Evolutionary conservation across 2,113 vertebrate species (phyloP).

Genomic region (Sterrhoptilus dennistouni): DNA sequence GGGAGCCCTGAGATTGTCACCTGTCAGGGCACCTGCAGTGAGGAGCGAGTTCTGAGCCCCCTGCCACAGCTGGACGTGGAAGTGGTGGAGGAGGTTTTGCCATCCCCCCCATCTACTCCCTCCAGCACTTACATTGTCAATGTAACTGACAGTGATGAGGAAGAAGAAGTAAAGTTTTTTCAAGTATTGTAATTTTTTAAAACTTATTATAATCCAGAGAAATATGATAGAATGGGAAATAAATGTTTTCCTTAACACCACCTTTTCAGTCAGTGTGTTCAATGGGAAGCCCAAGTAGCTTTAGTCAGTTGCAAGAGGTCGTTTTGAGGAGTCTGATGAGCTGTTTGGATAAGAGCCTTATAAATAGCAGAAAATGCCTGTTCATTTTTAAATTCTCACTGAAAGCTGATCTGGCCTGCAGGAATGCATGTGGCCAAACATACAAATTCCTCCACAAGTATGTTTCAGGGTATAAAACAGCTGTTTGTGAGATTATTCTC

Average conservation of each 20-base stretch:
- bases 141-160: constrained; percentile 73
- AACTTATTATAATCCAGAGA: background rate
- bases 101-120: constrained; percentile 47
- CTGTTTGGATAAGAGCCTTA: constrained; percentile 18
- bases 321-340: constrained; percentile 14
- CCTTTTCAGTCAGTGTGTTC: constrained; percentile 62
- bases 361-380: constrained; percentile 43
- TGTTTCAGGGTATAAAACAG: constrained; percentile 32
- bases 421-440: constrained; percentile 45
- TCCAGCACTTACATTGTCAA: constrained; percentile 70
- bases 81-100: constrained; percentile 70
- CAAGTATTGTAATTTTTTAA: constrained; percentile 74
- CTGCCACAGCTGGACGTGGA: constrained; percentile 59
- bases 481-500: constrained; percentile 31
- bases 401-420: constrained; percentile 43
- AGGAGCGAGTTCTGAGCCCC: constrained; percentile 50
- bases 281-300: background rate
- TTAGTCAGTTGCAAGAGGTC: background rate
- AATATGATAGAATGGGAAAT: constrained; percentile 43
- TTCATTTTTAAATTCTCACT: constrained; percentile 9
- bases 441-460: constrained; percentile 1
- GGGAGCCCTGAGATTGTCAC: constrained; percentile 26
- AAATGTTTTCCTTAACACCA: constrained; percentile 57
- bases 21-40: constrained; percentile 30
- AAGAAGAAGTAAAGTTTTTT: constrained; percentile 75